Base-by-base conservation (phyloP, 2,888 invertebrate species). In the Caenorhabditis uteleia region DNA sequence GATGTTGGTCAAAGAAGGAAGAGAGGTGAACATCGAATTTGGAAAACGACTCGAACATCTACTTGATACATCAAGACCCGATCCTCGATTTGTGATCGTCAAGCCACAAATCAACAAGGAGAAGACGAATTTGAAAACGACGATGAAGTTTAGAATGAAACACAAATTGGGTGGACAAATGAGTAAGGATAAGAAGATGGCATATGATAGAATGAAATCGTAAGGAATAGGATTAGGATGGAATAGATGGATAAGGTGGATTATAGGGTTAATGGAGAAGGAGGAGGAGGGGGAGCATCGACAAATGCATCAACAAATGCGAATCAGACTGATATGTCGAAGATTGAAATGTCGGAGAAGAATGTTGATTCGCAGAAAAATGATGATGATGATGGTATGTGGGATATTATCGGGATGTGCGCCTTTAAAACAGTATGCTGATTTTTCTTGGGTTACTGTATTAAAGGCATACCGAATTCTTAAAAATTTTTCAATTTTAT, bases 21-120 rank as follows among this genome's bases (percentile, higher is more conserved):
- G 21, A 12, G 43, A 43, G 14, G 20, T 43, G 3, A 16, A n/a
- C 25, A 29, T 43, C 18, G 43, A 43, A 20, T 43, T 43, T 18
- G 43, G 43, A 20, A 43, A 43, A 29, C 43, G 43, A 10, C 27
- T 43, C 27, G 43, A 43, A 29, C n/a, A 27, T n/a, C 18, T 43
- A 16, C 43, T 43, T 7, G 43, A 43, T 8, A 18, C 20, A 3
- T 16, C 10, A 18, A 7, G 43, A 5, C 43, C 43, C 5, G 29
- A 43, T 29, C 4, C 27, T 3, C 26, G 29, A 18, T 43, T 43
- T 25, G n/a, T 10, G 6, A 7, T 43, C 18, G 29, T 43, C 29
- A 3, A 12, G 8, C 29, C 43, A 20, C 43, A 43, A 12, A 10
- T 43, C 10, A 3, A 2, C 6, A 43, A 18, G 5, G 43, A 43